phyloP scores from a whole-genome alignment of 2,113 vertebrate genomes.

The Coryphaenoides rupestris region DNA sequence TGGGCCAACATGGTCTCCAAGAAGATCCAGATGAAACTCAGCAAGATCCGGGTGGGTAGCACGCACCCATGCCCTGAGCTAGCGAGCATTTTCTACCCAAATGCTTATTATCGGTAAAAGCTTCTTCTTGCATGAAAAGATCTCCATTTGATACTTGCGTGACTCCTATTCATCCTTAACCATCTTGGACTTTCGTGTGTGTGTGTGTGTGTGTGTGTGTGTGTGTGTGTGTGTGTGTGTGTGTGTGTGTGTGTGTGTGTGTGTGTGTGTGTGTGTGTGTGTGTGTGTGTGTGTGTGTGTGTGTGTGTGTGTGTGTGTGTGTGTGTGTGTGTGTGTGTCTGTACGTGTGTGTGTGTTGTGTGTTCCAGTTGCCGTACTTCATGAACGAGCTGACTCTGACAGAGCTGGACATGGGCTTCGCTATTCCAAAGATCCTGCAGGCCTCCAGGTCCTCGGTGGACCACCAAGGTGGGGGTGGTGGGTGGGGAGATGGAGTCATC shows the following conservation, averaged over 20 bases:
- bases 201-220: slow-evolving; percentile 3
- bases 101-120: too few species aligned
- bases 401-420: slow-evolving; percentile 96
- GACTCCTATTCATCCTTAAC: background rate
- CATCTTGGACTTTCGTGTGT: background rate
- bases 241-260: background rate
- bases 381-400: slow-evolving; percentile 98
- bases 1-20: slow-evolving; percentile 95
- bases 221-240: background rate
- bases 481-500: too few species aligned
- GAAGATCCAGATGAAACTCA: slow-evolving; percentile 99
- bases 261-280: slow-evolving; percentile 2
- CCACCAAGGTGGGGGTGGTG: slow-evolving; percentile 83
- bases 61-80: background rate
- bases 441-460: slow-evolving; percentile 91
- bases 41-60: slow-evolving; percentile 93
- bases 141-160: too few species aligned
- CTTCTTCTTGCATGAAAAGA: too few species aligned
- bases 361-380: slow-evolving; percentile 88
- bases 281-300: background rate
- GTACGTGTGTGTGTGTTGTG: too few species aligned
- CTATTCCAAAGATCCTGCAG: slow-evolving; percentile 91
- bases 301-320: slow-evolving; percentile 1
- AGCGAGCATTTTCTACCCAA: too few species aligned
- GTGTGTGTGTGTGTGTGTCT: background rate